Percentiles rank a stretch among this genome's conserved stretches.
Conservation (phyloP, 92 coral and sea anemone species). For the Porites divaricata region DNA sequence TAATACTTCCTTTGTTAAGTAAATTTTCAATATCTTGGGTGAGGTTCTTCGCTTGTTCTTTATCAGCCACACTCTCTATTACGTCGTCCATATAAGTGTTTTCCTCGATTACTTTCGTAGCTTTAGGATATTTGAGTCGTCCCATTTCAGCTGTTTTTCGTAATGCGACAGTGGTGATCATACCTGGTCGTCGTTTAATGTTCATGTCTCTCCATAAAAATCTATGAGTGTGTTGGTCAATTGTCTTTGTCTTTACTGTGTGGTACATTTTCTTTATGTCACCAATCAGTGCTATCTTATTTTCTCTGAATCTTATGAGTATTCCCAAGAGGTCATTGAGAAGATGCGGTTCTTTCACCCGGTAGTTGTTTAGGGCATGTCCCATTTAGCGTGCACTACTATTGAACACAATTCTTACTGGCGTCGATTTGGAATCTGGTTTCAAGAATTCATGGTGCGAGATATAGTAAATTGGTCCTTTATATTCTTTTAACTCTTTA, state of each 20-base stretch:
- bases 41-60: too few species aligned
- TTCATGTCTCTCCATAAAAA: not conserved
- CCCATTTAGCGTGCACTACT: constrained; percentile 58
- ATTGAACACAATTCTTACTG: constrained; percentile 68
- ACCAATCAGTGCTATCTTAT: not conserved
- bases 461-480: constrained; percentile 58
- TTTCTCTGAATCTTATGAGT: constrained; percentile 8
- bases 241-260: constrained; percentile 23
- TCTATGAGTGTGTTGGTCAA: not conserved
- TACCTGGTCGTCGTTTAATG: too few species aligned
- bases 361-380: constrained; percentile 58
- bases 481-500: constrained; percentile 37
- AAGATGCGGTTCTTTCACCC: constrained; percentile 65
- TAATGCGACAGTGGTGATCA: too few species aligned
- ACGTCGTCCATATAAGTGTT: too few species aligned
- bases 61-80: too few species aligned
- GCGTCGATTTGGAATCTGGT: constrained; percentile 65
- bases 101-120: too few species aligned
- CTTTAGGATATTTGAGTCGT: too few species aligned
- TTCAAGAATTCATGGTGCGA: constrained; percentile 56
- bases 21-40: too few species aligned
- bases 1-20: too few species aligned
- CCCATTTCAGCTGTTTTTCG: too few species aligned
- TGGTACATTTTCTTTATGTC: constrained; percentile 66
- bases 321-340: constrained; percentile 26